Base-by-base conservation (phyloP, 2,113 vertebrate genomes). In the Vicugna pacos region DNA sequence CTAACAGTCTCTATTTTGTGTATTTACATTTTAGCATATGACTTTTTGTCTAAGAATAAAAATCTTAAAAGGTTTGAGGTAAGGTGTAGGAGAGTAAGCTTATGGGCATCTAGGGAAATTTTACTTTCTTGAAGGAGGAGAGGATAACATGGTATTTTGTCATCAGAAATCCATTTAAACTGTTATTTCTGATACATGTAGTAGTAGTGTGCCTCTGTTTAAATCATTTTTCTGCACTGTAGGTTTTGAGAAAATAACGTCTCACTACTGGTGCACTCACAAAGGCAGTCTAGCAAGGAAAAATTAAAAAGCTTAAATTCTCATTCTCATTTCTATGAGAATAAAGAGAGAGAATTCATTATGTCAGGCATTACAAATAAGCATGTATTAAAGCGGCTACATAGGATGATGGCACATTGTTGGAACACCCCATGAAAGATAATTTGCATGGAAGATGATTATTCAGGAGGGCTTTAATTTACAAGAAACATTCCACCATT, bases 381-480 rank as follows among this genome's bases (percentile, higher is more conserved):
- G 35, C 9, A 4, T 94, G 4, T 97, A 97, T 98, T 97, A 95
- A 96, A 98, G 92, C 19, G 79, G 84, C 73, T 97, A 93, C 85
- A 67, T 56, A 35, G 50, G 93, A 95, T 84, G 95, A 90, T 84
- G 86, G 38, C 97, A 89, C 89, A 87, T 97, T 98, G 77, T 95
- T 95, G 91, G 72, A 98, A 96, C 60, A 98, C 32, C 95, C 80
- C 88, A 96, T 94, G 95, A 95, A 91, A 98, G 97, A 96, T 93
- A 96, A 95, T 98, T 98, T 98, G 88, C 97, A 89, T 91, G 92
- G 87, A 97, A 95, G 91, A 65, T 98, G 97, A 97, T 98, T 98
- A 97, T 97, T 98, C 97, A 98, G 73, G 70, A 11, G 0, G 76
- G 86, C 76, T 90, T 98, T 98, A 98, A 98, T 98, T 98, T 98